Percentiles rank a stretch among this genome's conserved stretches.
Evolutionary conservation across 1,140 invertebrate species (phyloP).

Genomic region (Xylocopa sonorina): DNA sequence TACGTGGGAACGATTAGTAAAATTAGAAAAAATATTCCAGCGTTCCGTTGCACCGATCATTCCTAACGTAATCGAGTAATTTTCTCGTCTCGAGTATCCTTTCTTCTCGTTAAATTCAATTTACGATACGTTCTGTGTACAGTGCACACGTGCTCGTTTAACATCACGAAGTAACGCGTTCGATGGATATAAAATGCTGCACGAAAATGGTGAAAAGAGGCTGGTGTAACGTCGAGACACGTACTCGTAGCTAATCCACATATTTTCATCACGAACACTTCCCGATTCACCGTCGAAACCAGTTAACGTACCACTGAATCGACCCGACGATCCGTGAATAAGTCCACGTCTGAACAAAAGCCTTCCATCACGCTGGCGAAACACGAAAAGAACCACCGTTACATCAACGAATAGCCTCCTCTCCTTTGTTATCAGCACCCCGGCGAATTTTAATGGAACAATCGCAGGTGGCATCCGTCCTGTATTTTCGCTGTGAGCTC

Average conservation of each 20-base stretch:
- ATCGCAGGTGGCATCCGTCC: conserved; percentile 18
- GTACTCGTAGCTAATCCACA: too few relatives aligned
- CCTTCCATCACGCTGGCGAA: background rate
- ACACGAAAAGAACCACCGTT: conserved; percentile 17
- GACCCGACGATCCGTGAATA: conserved; percentile 2
- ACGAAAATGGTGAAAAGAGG: too few relatives aligned
- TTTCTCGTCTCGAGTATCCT: too few relatives aligned
- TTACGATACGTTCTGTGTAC: background rate
- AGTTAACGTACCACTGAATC: background rate
- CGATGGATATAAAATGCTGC: too few relatives aligned
- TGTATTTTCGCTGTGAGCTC: conserved; percentile 49
- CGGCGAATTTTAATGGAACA: background rate
- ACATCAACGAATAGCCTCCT: background rate
- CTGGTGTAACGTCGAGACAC: too few relatives aligned
- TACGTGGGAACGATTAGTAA: too few relatives aligned
- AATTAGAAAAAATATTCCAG: too few relatives aligned
- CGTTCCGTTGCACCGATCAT: too few relatives aligned
- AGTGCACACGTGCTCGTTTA: background rate
- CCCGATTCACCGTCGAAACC: background rate
- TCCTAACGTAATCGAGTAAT: too few relatives aligned
- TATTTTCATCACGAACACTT: background rate
- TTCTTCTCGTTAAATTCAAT: too few relatives aligned
- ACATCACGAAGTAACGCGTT: too few relatives aligned
- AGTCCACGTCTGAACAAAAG: background rate
- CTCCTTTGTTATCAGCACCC: conserved; percentile 32